Evolutionary conservation across 1,140 invertebrate species (phyloP), one percentile per base, ranked within the genome.

Genomic region (Panagrolaimus sp.): DNA sequence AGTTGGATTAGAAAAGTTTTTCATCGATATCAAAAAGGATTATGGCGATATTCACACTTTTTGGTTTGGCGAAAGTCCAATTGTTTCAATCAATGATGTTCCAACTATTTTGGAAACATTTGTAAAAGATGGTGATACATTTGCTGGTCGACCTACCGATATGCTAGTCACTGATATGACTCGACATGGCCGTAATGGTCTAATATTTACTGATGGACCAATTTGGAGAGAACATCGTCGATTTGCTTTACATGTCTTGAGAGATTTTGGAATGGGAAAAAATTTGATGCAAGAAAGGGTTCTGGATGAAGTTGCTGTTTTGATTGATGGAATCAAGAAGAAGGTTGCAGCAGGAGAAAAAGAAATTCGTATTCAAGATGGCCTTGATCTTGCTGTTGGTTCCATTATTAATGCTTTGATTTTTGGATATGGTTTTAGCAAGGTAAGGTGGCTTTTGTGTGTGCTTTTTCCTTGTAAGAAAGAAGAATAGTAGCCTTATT

Each of bases 181-280:
- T 0, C 20, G 27, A 5, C n/a, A 57, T 1, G 51, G 51, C 20
- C 20, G 20, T 57, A 57, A 20, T 44, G 77, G 74, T n/a, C 11
- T 76, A 13, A 66, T 78, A 23, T 53, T 63, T 13, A 79, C 68
- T 4, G 76, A 78, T 25, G 77, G 77, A 14, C 73, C 61, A 1
- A 16, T 74, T 5, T 76, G 74, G 74, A 38, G 68, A 16, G 74
- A 76, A 20, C 74, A 76, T 5, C 27, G 74, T 51, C 66, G 76
- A n/a, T 79, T 79, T 69, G 67, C 76, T 11, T 20, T 76, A 68
- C 38, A 23, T 42, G 57, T 72, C 9, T 67, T 76, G 9, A 44
- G 74, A n/a, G 76, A 78, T 51, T 78, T 76, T 47, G 74, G 74
- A 20, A 27, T 76, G n/a, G 71, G 76, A 27, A 76, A 74, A 48